phyloP scores from a whole-genome alignment of 2,888 invertebrate genomes.

The Aleiodes testaceus region DNA sequence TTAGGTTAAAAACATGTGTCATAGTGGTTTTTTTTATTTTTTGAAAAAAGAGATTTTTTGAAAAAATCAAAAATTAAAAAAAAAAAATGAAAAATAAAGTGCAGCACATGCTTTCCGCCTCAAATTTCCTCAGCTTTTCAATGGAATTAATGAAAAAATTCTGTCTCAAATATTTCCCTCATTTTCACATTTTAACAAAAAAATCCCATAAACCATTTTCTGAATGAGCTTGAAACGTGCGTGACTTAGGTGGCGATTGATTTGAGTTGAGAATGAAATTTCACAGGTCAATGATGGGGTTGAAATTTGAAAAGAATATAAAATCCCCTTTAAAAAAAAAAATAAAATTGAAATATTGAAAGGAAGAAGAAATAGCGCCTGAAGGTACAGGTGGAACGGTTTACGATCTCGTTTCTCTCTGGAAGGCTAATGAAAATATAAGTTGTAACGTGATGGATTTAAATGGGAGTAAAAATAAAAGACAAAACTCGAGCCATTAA shows the following conservation, averaged over 20 bases:
- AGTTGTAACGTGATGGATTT: conserved; percentile 67
- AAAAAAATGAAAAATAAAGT: too few species aligned
- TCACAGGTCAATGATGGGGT: conserved; percentile 38
- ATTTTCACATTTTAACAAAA: neutral
- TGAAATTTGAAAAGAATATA: conserved; percentile 7
- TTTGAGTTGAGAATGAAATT: conserved; percentile 29
- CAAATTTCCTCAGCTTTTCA: too few species aligned
- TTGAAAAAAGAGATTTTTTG: too few species aligned
- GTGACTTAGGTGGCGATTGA: conserved; percentile 33
- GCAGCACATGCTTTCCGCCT: too few species aligned
- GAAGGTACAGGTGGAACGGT: conserved; percentile 53
- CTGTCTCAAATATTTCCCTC: too few species aligned
- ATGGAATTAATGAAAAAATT: too few species aligned
- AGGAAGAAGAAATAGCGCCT: conserved; percentile 49
- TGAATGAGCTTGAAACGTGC: neutral
- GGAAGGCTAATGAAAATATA: conserved; percentile 72
- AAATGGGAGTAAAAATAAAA: conserved; percentile 63
- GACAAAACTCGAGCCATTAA: conserved; percentile 39
- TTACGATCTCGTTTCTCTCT: conserved; percentile 51
- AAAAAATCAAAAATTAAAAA: too few species aligned
- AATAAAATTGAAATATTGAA: conserved; percentile 25
- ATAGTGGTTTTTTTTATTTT: too few species aligned
- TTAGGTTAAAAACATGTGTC: too few species aligned
- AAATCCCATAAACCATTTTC: neutral
- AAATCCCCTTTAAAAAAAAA: conserved; percentile 3